Evolutionary conservation across 37 sponge, comb jelly and placozoan genomes (phyloP).

Genomic region (Cladorhizidae sp.): DNA sequence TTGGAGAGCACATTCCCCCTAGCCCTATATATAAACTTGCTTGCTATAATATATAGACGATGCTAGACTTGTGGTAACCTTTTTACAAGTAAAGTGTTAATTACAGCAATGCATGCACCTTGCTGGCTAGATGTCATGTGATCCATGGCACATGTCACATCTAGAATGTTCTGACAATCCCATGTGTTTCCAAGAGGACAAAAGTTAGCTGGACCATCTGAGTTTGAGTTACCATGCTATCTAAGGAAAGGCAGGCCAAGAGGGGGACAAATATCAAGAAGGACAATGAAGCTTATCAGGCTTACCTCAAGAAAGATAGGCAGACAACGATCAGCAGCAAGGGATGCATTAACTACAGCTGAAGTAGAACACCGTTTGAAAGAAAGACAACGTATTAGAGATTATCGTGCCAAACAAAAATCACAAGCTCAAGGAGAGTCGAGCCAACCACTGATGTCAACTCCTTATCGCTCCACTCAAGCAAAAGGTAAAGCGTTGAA

Average conservation of each 20-base stretch:
- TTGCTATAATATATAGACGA: too few species aligned
- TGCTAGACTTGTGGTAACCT: too few species aligned
- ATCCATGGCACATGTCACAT: too few species aligned
- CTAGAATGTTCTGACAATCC: background rate
- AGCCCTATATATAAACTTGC: too few species aligned
- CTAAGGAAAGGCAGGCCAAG: too few species aligned
- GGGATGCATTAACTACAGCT: background rate
- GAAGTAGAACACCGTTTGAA: slow-evolving; percentile 21
- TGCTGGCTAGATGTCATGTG: too few species aligned
- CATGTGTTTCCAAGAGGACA: slow-evolving; percentile 1
- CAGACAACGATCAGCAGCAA: slow-evolving; percentile 20
- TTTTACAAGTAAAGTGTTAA: too few species aligned
- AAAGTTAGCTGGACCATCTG: slow-evolving; percentile 14
- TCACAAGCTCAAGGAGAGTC: background rate
- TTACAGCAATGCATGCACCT: too few species aligned
- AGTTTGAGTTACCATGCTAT: background rate
- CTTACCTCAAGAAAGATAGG: slow-evolving; percentile 30
- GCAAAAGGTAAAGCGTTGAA: slow-evolving; percentile 10
- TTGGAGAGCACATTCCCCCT: too few species aligned
- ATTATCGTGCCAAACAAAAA: background rate
- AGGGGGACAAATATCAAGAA: too few species aligned
- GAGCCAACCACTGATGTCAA: background rate
- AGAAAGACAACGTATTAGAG: background rate
- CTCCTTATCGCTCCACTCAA: slow-evolving; percentile 19
- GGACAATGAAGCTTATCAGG: slow-evolving; percentile 25